Conservation (phyloP, 2,888 invertebrate genomes). For the Tanytarsus gracilentus region DNA sequence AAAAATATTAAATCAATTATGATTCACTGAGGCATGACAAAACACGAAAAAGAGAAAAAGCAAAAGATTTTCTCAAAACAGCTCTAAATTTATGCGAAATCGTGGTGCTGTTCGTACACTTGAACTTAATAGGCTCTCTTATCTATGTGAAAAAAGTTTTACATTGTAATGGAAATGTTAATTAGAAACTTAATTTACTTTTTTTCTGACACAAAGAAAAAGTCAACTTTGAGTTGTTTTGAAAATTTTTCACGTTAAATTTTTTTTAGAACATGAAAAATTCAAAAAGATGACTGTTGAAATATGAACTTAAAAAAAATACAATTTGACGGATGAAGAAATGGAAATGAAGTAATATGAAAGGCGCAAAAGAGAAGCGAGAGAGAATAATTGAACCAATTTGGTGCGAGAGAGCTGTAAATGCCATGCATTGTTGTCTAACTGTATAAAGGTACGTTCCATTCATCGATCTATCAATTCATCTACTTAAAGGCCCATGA, state of each 20-base stretch:
- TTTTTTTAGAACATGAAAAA: too few species aligned
- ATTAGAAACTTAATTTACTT: too few species aligned
- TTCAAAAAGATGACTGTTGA: not conserved
- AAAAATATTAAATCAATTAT: conserved; percentile 11
- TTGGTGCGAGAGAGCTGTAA: not conserved
- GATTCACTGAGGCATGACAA: conserved; percentile 19
- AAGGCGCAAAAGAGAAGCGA: not conserved
- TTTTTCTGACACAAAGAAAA: not conserved
- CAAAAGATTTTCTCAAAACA: too few species aligned
- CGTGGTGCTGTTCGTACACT: too few species aligned
- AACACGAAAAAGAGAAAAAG: too few species aligned
- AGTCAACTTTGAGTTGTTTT: not conserved
- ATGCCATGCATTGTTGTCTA: conserved; percentile 18
- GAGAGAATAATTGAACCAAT: conserved; percentile 11
- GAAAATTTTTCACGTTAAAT: too few species aligned
- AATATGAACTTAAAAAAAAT: not conserved
- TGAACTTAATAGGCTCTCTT: too few species aligned
- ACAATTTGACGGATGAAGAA: not conserved
- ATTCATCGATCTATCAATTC: not conserved
- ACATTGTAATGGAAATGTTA: too few species aligned
- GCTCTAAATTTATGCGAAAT: too few species aligned
- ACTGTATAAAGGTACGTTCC: not conserved
- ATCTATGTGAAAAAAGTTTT: too few species aligned
- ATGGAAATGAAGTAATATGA: not conserved
- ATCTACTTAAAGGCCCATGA: conserved; percentile 19